A percentile compares a stretch with the other conserved stretches of the same genome.
These are phyloP conservation scores for Apocheima hispidaria DNA, from an alignment of 2,888 invertebrate genomes.

Conservation along the genomic window DNA sequence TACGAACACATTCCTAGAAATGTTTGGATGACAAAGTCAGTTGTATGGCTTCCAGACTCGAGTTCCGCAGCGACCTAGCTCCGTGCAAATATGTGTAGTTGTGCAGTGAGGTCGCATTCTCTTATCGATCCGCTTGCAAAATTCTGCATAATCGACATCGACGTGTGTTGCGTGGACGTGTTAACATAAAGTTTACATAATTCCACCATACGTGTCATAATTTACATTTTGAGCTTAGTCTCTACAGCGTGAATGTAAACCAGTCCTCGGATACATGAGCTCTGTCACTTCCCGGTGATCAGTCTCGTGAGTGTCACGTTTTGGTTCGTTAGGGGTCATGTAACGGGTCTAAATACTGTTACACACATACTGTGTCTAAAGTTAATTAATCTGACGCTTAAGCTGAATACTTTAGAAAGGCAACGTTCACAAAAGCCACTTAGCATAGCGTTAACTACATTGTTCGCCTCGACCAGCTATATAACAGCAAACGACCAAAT, in stretches of 20 bases:
- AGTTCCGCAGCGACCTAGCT: slow-evolving; percentile 35
- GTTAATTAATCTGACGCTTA: neutral
- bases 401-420: slow-evolving; percentile 30
- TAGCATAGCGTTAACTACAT: slow-evolving; percentile 17
- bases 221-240: slow-evolving; percentile 43
- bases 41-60: slow-evolving; percentile 40
- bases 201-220: slow-evolving; percentile 54
- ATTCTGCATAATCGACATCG: slow-evolving; percentile 51
- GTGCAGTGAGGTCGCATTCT: slow-evolving; percentile 40
- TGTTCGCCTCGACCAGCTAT: slow-evolving; percentile 20
- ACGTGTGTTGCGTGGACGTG: slow-evolving; percentile 49
- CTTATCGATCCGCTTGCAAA: slow-evolving; percentile 49
- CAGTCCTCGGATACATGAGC: slow-evolving; percentile 11
- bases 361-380: neutral
- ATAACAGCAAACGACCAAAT: slow-evolving; percentile 21
- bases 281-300: slow-evolving; percentile 28
- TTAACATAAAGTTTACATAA: slow-evolving; percentile 53
- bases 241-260: slow-evolving; percentile 16
- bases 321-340: slow-evolving; percentile 8
- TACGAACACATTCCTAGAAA: slow-evolving; percentile 38
- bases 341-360: slow-evolving; percentile 8
- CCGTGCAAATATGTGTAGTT: slow-evolving; percentile 48
- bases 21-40: slow-evolving; percentile 51
- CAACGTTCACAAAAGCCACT: slow-evolving; percentile 22
- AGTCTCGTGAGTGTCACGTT: slow-evolving; percentile 22